Evolutionary conservation across 2,888 invertebrate species (phyloP).

Genomic region (Cybosia mesomella): DNA sequence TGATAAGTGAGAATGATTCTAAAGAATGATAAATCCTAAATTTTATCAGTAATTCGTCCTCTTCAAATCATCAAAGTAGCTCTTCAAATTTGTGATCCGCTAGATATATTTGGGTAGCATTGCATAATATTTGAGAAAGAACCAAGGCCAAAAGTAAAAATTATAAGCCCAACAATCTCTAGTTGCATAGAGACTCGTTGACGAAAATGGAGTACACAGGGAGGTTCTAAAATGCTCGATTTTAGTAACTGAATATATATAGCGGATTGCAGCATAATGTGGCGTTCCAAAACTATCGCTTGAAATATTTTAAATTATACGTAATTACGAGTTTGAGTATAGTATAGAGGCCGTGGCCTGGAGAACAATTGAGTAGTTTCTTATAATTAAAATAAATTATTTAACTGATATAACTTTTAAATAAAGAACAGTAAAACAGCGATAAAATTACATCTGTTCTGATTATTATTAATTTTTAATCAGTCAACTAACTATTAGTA

Average conservation of each 20-base stretch:
- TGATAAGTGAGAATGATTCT: conserved; percentile 68
- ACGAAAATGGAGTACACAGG: conserved; percentile 48
- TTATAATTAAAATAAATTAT: background rate
- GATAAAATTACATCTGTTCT: background rate
- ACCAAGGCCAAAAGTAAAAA: background rate
- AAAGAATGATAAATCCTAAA: conserved; percentile 59
- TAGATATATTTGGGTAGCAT: conserved; percentile 41
- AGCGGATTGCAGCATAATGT: conserved; percentile 50
- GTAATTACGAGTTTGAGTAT: conserved; percentile 37
- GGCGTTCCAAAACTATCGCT: conserved; percentile 38
- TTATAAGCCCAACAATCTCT: too few relatives aligned
- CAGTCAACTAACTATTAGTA: background rate
- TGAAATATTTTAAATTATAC: conserved; percentile 43
- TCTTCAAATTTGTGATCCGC: conserved; percentile 45
- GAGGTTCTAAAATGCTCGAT: conserved; percentile 61
- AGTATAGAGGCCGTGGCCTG: conserved; percentile 29
- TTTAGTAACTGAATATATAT: conserved; percentile 48
- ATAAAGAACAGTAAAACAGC: background rate
- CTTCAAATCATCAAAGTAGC: too few relatives aligned
- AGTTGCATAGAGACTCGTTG: too few relatives aligned
- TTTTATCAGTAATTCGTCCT: conserved; percentile 73
- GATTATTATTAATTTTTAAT: background rate
- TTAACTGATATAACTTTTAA: background rate
- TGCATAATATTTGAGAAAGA: background rate
- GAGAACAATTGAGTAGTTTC: conserved; percentile 19